Evolutionary conservation across 2,797 vertebrate species (phyloP), one percentile per base, ranked within the genome.

Genomic region (Lacerta bilineata): DNA sequence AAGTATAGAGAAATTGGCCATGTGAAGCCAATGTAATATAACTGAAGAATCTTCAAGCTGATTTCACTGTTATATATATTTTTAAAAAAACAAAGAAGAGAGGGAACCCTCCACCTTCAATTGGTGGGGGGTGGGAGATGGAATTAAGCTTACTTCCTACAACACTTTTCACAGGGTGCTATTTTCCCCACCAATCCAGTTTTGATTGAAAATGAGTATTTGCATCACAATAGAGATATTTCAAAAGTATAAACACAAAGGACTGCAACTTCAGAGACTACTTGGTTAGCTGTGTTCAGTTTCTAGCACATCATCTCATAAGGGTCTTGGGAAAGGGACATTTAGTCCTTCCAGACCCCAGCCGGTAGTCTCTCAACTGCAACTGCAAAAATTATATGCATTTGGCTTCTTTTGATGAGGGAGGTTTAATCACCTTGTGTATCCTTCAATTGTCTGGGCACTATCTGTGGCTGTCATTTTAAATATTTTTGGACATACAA

Each of bases 201-300:
- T 93, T 94, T 91, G 46, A 93, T 92, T 95, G 95, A 94, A 96
- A 96, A 95, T 96, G 91, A 92, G 78, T 90, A 97, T 97, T 97
- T 96, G 96, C 97, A 97, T 97, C 94, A 97, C 96, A 97, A 97
- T 96, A 86, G 95, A 95, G 94, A 97, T 96, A 96, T 96, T 97
- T 96, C 96, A 95, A 96, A 96, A 95, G 95, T 96, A 92, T 95
- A 94, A 95, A 90, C 87, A 96, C 96, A 97, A 96, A 97, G 92
- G 96, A 27, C 95, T 95, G 91, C 87, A 84, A 89, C 92, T 96
- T 95, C 94, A 95, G 96, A 96, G 96, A 83, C 88, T 89, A 87
- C 90, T 72, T n/a, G 93, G 93, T 95, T 93, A 90, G 93, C 93
- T 90, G 93, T 80, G 88, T 72, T 82, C 39, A 87, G 74, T 68